phyloP scores from a whole-genome alignment of 2,113 vertebrate species.

The Myanophis thanlyinensis region DNA sequence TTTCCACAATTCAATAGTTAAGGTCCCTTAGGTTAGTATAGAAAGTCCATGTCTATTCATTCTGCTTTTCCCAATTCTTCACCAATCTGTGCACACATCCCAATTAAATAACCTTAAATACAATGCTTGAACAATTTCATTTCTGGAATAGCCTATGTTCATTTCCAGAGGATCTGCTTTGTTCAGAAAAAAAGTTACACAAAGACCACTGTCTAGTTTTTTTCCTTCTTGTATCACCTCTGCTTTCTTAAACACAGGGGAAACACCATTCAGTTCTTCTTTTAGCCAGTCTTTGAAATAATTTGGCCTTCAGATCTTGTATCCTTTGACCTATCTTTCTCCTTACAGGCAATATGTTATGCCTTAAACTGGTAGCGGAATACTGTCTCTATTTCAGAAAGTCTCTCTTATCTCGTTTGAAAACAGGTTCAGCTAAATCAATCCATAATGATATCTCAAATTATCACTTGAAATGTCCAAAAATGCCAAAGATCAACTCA shows the following conservation, averaged over 20 bases:
- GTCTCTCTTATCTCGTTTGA: background rate
- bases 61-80: background rate
- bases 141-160: background rate
- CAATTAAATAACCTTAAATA: background rate
- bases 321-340: background rate
- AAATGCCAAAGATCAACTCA: background rate
- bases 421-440: background rate
- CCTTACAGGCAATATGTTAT: background rate
- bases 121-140: background rate
- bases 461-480: background rate
- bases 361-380: background rate
- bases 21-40: slow-evolving; percentile 22
- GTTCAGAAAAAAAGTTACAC: background rate
- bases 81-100: background rate
- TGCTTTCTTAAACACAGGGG: background rate
- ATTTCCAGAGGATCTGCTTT: background rate
- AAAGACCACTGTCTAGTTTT: background rate
- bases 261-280: background rate
- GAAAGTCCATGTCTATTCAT: background rate
- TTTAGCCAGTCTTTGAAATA: background rate
- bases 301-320: background rate
- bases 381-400: background rate
- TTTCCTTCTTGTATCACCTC: background rate
- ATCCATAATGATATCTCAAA: background rate
- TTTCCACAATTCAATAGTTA: slow-evolving; percentile 23